phyloP scores from a whole-genome alignment of 2,113 vertebrate genomes.

The Cryptoleucopteryx plumbea region DNA sequence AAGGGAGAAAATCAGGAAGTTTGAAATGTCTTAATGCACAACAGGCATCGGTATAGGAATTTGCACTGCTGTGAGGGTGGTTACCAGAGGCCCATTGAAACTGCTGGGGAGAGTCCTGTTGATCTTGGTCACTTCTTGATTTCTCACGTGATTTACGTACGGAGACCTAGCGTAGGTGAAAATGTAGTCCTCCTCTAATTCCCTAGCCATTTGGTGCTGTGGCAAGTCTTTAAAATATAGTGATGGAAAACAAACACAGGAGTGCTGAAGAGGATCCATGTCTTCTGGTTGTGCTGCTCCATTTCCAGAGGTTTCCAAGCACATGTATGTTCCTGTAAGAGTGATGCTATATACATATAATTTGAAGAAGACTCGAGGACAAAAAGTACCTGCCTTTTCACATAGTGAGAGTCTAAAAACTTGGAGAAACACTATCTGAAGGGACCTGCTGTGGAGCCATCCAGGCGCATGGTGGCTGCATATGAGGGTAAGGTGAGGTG shows the following conservation, averaged over 20 bases:
- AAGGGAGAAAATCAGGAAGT: not conserved
- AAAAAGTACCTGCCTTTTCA: not conserved
- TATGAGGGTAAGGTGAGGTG: not conserved
- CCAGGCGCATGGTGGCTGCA: not conserved
- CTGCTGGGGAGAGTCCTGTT: not conserved
- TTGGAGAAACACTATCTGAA: rapidly evolving
- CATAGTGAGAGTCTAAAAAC: not conserved
- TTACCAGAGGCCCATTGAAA: not conserved
- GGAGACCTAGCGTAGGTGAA: not conserved
- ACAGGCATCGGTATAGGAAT: not conserved
- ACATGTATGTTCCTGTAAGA: rapidly evolving
- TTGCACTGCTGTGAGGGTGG: not conserved
- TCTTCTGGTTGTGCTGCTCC: not conserved
- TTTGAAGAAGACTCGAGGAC: not conserved
- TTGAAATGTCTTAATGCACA: too few species aligned
- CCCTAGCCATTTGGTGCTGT: not conserved
- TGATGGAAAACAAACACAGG: not conserved
- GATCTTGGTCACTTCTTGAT: not conserved
- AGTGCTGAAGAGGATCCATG: not conserved
- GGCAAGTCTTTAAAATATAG: not conserved
- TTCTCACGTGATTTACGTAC: not conserved
- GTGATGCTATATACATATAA: not conserved
- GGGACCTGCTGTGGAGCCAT: not conserved
- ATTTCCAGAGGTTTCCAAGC: not conserved
- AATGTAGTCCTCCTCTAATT: not conserved